A percentile compares a stretch with the other conserved stretches of the same genome.
Evolutionary conservation across 2,797 vertebrate genomes (phyloP).

Genomic region (Australoheros facetus): DNA sequence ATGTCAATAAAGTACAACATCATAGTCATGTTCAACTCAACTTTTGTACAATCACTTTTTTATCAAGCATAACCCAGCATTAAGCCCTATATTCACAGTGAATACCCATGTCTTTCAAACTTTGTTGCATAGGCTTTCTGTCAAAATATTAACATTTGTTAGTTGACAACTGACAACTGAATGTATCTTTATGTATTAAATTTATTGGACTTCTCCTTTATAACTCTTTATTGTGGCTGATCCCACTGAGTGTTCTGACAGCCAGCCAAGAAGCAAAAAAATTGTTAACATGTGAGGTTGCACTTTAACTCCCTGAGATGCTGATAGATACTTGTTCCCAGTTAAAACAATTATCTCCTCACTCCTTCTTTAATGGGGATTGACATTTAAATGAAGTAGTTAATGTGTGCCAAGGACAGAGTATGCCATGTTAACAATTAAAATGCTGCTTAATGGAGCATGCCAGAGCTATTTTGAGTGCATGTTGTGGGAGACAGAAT

Average conservation of each 20-base stretch:
- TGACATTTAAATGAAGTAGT: conserved; percentile 76
- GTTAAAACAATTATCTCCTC: conserved; percentile 41
- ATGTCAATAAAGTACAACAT: no score
- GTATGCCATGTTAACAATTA: conserved; percentile 77
- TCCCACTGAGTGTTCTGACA: background rate
- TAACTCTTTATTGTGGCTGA: background rate
- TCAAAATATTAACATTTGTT: background rate
- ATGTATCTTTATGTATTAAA: background rate
- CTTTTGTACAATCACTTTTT: no score
- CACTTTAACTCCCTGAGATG: conserved; percentile 1
- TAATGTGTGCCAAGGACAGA: conserved; percentile 80
- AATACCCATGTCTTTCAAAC: background rate
- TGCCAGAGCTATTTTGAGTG: conserved; percentile 73
- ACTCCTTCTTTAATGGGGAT: conserved; percentile 67
- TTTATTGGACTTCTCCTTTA: background rate
- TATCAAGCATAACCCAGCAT: background rate
- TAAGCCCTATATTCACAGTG: background rate
- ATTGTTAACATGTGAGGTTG: conserved; percentile 4
- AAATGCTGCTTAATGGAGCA: conserved; percentile 77
- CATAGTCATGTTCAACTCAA: background rate
- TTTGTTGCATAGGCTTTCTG: background rate
- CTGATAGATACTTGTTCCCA: conserved; percentile 11
- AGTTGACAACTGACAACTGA: background rate
- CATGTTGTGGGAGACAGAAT: conserved; percentile 73
- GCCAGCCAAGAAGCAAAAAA: conserved; percentile 5